These are phyloP conservation scores for Astropecten irregularis DNA, from an alignment of 53 echinoderm and acorn worm species.

Conservation along the genomic window DNA sequence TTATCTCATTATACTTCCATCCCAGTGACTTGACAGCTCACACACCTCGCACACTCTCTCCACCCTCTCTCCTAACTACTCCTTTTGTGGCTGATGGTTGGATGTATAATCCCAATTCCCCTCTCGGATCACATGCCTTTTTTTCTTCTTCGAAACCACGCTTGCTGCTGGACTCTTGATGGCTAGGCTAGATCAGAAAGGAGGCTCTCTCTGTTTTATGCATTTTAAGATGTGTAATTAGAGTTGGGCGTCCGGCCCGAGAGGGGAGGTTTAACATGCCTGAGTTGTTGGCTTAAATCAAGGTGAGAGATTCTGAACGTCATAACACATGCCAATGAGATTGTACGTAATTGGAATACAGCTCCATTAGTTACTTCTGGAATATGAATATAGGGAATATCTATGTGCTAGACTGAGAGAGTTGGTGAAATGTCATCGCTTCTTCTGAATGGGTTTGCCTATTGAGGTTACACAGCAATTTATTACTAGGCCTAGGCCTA, in stretches of 20 bases:
- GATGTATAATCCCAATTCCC: constrained; percentile 5
- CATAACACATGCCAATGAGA: constrained; percentile 27
- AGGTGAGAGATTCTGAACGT: constrained; percentile 22
- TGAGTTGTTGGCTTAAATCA: constrained; percentile 20
- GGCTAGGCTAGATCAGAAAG: not conserved
- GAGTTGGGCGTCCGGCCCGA: not conserved
- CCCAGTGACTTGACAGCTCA: constrained; percentile 25
- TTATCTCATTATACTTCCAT: constrained; percentile 5
- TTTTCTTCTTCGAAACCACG: too few species aligned
- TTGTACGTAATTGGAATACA: constrained; percentile 33
- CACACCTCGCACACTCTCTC: constrained; percentile 17
- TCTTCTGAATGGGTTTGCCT: too few species aligned
- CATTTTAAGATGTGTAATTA: constrained; percentile 29
- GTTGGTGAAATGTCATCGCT: too few species aligned
- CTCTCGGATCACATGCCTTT: constrained; percentile 16
- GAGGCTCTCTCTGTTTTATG: constrained; percentile 1
- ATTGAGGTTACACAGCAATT: too few species aligned
- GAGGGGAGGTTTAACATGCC: constrained; percentile 3
- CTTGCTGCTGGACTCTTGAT: too few species aligned
- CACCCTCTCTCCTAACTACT: not conserved
- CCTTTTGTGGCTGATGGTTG: too few species aligned
- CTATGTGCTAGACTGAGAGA: too few species aligned
- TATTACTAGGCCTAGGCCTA: too few species aligned
- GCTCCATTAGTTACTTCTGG: constrained; percentile 13
- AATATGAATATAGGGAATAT: too few species aligned